Conservation (phyloP, 2,113 vertebrate genomes). For the Lepus timidus region DNA sequence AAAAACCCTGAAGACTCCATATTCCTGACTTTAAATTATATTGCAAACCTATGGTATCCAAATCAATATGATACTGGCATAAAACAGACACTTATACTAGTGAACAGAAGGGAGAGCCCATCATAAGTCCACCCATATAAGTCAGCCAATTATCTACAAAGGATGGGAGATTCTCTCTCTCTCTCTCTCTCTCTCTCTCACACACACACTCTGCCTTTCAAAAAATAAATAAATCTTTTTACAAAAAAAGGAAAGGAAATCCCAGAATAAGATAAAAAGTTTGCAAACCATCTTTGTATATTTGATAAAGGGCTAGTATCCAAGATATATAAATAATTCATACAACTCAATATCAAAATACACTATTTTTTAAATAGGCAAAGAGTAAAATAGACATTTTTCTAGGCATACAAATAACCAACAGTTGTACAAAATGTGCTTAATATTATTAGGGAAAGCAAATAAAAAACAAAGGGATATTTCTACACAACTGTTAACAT, state of each 20-base stretch:
- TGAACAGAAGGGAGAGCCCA: background rate
- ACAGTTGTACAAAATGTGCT: no score
- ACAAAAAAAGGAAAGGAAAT: background rate
- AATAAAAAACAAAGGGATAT: background rate
- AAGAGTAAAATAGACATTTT: background rate
- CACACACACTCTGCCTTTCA: no score
- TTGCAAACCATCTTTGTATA: background rate
- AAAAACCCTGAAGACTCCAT: background rate
- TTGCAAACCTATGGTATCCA: background rate
- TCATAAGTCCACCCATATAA: background rate
- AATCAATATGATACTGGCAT: background rate
- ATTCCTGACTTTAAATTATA: background rate
- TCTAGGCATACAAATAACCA: background rate
- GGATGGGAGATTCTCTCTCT: no score
- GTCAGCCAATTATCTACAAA: background rate
- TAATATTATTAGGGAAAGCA: background rate
- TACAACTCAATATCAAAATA: background rate
- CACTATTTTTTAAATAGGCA: background rate
- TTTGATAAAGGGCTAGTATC: background rate
- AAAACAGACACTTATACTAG: background rate
- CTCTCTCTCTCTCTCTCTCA: no score
- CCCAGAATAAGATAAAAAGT: background rate
- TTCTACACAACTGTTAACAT: background rate
- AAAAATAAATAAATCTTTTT: no score
- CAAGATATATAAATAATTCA: background rate